Base-by-base conservation (phyloP, 37 sponge, comb jelly and placozoan genomes). In the Agelas oroides region DNA sequence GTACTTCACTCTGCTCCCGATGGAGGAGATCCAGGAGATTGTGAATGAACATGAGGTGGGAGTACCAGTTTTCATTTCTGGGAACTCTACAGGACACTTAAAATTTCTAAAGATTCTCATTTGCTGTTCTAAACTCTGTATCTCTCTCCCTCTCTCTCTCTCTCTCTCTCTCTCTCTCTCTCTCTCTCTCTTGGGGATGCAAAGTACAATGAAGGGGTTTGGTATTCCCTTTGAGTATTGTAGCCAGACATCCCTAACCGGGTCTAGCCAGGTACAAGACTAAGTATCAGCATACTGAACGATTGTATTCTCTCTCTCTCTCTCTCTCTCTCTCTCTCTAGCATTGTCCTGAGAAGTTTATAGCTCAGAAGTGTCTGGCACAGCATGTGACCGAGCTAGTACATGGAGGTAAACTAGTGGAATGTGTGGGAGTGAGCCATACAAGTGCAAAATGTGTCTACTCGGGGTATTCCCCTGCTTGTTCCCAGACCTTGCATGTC, bases 361-460 rank as follows among this genome's bases (percentile, higher is more conserved):
- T 73, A 33, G 90, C 88, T 21, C 96, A 95, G 76, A 92, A 83
- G 71, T 55, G 65, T 14, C 73, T 95, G 58, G 96, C 93, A 54
- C 71, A 89, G 76, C 37, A 89, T 40, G 85, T 95, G 60, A 92
- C 90, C 3, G 70, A 81, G 34, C 60, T 92, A 56, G 91, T 95
- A 2, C 96, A 95, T 84, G 96, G 96, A 71, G 86, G 91, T 89
- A 56, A 84, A 30, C 19, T 31, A n/a, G 27, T 1, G 56, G 16
- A 53, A 56, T 24, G n/a, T n/a, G n/a, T n/a, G 3, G 20, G 11
- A 31, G 21, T 41, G 52, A 21, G 25, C 75, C 8, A 12, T 53
- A 21, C 24, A 21, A 69, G 13, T 53, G n/a, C 39, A 8, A 60
- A 46, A n/a, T n/a, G n/a, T n/a, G n/a, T n/a, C n/a, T n/a, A n/a